These are phyloP conservation scores for Oceanites oceanicus DNA, from an alignment of 2,113 vertebrate genomes.

Conservation along the genomic window DNA sequence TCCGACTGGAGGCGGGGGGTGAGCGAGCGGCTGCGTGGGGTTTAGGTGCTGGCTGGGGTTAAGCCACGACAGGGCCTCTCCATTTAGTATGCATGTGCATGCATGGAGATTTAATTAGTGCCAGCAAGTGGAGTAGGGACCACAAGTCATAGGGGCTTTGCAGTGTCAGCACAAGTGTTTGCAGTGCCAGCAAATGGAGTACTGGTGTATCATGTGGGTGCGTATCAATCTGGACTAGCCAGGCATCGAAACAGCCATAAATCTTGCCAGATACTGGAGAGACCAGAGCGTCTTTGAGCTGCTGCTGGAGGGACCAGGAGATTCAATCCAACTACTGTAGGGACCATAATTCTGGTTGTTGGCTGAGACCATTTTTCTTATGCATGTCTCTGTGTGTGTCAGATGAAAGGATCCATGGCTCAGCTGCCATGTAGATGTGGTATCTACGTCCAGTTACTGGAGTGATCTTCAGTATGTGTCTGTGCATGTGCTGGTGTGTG, in stretches of 20 bases:
- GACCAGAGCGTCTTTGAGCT: background rate
- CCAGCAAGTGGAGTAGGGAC: background rate
- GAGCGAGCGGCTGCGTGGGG: too few relatives aligned
- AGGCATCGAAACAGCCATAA: background rate
- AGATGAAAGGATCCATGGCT: background rate
- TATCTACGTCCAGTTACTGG: background rate
- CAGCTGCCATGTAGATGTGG: background rate
- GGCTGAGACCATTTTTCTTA: background rate
- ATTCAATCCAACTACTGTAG: background rate
- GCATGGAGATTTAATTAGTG: background rate
- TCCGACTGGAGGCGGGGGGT: too few relatives aligned
- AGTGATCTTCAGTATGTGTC: background rate
- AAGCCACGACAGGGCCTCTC: background rate
- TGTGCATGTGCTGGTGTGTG: background rate
- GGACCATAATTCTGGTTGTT: background rate
- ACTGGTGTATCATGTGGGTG: background rate
- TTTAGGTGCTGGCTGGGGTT: too few relatives aligned
- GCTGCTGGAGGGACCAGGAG: background rate
- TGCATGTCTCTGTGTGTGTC: background rate
- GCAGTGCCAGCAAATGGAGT: background rate
- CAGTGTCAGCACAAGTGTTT: too few relatives aligned
- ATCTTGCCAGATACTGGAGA: background rate
- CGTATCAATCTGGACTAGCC: background rate
- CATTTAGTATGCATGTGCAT: background rate
- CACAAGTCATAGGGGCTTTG: background rate